Percentiles rank a stretch among this genome's conserved stretches.
Conservation (phyloP, 2,797 vertebrate species). For the Sebastes kiyomatsui region DNA sequence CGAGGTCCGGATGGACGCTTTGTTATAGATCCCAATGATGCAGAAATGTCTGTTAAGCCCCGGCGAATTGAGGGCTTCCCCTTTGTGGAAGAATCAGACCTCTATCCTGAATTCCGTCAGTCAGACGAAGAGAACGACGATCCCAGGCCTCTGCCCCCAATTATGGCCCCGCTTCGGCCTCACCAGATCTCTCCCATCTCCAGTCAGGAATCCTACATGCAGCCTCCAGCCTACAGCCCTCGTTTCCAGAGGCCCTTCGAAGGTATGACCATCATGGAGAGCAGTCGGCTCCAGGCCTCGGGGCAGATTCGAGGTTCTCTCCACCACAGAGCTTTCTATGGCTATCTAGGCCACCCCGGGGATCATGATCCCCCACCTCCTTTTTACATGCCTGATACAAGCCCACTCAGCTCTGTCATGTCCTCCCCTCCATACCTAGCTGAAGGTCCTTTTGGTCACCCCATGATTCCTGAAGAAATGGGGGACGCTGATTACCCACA, state of each 20-base stretch:
- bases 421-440: conserved; percentile 93
- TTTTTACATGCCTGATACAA: conserved; percentile 98
- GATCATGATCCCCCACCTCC: conserved; percentile 88
- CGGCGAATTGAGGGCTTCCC: conserved; percentile 97
- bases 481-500: conserved; percentile 87
- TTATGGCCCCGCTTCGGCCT: conserved; percentile 92
- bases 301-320: conserved; percentile 92
- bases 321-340: conserved; percentile 92
- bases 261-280: conserved; percentile 90
- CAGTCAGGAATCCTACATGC: conserved; percentile 96
- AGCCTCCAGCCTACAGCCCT: conserved; percentile 98
- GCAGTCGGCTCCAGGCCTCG: conserved; percentile 90
- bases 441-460: conserved; percentile 94
- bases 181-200: conserved; percentile 97
- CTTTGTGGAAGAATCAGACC: conserved; percentile 97
- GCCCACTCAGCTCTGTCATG: conserved; percentile 97
- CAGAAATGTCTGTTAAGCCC: conserved; percentile 89
- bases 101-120: conserved; percentile 98
- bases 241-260: conserved; percentile 94
- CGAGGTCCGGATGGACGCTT: conserved; percentile 96
- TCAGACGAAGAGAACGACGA: conserved; percentile 98
- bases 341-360: conserved; percentile 92
- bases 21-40: conserved; percentile 86
- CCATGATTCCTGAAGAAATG: conserved; percentile 95
- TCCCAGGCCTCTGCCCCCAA: conserved; percentile 88